phyloP scores from a whole-genome alignment of 2,113 vertebrate species.

The Heptranchias perlo region DNA sequence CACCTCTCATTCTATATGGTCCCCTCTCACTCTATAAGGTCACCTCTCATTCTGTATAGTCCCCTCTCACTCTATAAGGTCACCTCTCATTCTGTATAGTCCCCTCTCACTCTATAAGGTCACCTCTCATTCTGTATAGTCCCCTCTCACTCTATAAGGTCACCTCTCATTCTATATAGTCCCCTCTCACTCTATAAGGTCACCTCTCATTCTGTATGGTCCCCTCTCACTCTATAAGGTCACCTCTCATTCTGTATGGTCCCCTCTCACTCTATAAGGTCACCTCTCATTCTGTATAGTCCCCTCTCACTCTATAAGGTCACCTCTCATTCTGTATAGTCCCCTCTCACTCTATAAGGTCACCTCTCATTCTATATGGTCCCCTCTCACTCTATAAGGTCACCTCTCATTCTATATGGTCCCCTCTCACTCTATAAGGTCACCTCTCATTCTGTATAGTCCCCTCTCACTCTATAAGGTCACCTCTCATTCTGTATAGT shows the following conservation, averaged over 20 bases:
- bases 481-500: neutral
- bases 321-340: neutral
- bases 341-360: too few relatives aligned
- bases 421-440: neutral
- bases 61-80: neutral
- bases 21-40: neutral
- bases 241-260: too few relatives aligned
- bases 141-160: too few relatives aligned
- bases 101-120: neutral
- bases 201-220: too few relatives aligned
- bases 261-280: neutral
- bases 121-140: neutral
- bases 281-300: neutral
- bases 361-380: neutral
- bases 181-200: too few relatives aligned
- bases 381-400: too few relatives aligned
- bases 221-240: neutral
- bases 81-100: neutral
- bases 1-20: too few relatives aligned
- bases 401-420: too few relatives aligned
- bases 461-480: neutral
- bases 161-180: neutral
- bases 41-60: too few relatives aligned
- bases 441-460: too few relatives aligned
- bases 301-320: neutral